A percentile compares a stretch with the other conserved stretches of the same genome.
Conservation (phyloP, 1,140 invertebrate genomes). For the Oedothorax gibbosus region DNA sequence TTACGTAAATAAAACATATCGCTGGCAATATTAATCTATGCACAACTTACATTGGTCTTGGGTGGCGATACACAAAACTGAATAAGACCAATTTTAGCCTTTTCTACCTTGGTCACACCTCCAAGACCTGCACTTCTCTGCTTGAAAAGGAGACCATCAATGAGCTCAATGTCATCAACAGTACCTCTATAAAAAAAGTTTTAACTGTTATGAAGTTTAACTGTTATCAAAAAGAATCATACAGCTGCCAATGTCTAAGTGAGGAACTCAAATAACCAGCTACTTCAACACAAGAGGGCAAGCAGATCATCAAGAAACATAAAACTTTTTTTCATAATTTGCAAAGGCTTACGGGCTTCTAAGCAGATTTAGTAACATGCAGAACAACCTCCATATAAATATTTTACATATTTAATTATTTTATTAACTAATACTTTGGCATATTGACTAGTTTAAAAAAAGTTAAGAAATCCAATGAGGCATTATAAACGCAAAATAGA, state of each 20-base stretch:
- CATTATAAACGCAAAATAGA: no score
- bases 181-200: conserved; percentile 77
- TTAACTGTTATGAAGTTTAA: neutral
- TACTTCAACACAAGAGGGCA: no score
- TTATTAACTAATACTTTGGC: no score
- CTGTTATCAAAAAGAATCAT: neutral
- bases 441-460: no score
- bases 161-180: conserved; percentile 96
- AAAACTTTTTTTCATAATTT: no score
- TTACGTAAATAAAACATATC: no score
- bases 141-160: conserved; percentile 95
- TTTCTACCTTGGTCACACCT: conserved; percentile 93
- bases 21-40: neutral
- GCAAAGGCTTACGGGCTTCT: no score
- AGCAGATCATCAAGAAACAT: no score
- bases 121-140: conserved; percentile 86
- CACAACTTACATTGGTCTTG: conserved; percentile 91
- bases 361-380: no score
- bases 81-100: conserved; percentile 98
- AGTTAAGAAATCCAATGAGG: no score
- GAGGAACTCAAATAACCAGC: neutral
- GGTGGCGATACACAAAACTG: conserved; percentile 99
- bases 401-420: no score
- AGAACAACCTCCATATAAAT: no score
- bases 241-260: neutral